A percentile compares a stretch with the other conserved stretches of the same genome.
Evolutionary conservation across 2,888 invertebrate species (phyloP).

Genomic region (Ischnura elegans): DNA sequence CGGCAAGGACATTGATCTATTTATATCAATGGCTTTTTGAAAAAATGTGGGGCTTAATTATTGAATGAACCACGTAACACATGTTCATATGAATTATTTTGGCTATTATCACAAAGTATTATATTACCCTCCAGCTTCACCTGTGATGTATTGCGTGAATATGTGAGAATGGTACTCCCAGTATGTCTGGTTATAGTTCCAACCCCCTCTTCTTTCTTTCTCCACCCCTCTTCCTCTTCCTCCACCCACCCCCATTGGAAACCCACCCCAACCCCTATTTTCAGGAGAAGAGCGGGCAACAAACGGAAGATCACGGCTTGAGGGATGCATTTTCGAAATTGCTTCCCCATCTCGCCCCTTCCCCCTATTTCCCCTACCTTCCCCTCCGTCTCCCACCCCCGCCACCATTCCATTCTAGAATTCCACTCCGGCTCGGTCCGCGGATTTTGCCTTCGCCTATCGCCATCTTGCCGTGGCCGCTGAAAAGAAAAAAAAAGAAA

Average conservation of each 20-base stretch:
- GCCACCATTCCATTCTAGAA: neutral
- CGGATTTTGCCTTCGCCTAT: neutral
- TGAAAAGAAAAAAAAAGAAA: neutral
- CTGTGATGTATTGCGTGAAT: neutral
- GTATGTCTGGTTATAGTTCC: neutral
- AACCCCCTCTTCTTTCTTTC: neutral
- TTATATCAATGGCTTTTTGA: too few relatives aligned
- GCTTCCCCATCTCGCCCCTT: conserved; percentile 47
- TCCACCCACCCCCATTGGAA: neutral
- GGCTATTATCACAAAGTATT: too few relatives aligned
- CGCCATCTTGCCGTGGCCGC: conserved; percentile 40
- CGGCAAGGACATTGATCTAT: too few relatives aligned
- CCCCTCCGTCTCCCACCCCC: neutral
- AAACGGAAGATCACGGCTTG: conserved; percentile 47
- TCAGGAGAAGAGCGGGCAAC: neutral
- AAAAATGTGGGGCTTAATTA: too few relatives aligned
- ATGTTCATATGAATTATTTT: too few relatives aligned
- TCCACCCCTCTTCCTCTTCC: neutral
- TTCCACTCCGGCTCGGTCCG: neutral
- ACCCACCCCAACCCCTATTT: neutral
- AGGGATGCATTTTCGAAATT: conserved; percentile 57
- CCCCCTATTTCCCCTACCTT: neutral
- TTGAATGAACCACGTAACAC: too few relatives aligned
- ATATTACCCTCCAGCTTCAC: too few relatives aligned
- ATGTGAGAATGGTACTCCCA: neutral